These are phyloP conservation scores for Mormoops blainvillei DNA, from an alignment of 2,113 vertebrate genomes.

Conservation along the genomic window DNA sequence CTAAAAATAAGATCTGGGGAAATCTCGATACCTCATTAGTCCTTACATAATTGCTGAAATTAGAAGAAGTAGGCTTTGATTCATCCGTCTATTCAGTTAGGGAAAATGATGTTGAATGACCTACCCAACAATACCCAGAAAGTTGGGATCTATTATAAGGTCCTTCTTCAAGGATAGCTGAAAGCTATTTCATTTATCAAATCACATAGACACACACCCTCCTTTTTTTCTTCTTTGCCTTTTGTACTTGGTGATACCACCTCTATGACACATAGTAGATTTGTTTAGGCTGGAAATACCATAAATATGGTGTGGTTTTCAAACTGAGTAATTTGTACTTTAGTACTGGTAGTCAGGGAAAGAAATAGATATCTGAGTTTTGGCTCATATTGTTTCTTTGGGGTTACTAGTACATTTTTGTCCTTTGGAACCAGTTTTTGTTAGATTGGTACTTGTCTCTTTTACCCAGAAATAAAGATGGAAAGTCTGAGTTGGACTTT, in stretches of 20 bases:
- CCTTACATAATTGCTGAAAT: neutral
- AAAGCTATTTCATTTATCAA: conserved; percentile 6
- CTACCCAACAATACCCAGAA: neutral
- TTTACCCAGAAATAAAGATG: conserved; percentile 84
- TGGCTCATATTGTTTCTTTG: conserved; percentile 41
- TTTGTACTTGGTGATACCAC: neutral
- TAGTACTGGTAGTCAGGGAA: neutral
- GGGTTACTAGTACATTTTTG: conserved; percentile 40
- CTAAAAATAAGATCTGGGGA: conserved; percentile 4
- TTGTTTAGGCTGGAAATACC: conserved; percentile 17
- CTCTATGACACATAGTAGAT: conserved; percentile 22
- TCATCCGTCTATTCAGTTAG: neutral
- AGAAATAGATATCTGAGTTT: conserved; percentile 33
- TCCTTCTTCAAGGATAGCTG: neutral
- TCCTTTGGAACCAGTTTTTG: conserved; percentile 49
- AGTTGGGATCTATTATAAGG: conserved; percentile 16
- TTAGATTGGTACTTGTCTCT: conserved; percentile 67
- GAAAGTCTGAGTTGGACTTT: conserved; percentile 87
- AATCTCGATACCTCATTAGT: conserved; percentile 3
- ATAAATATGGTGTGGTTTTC: conserved; percentile 20
- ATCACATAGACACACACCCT: conserved; percentile 6
- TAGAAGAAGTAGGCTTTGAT: conserved; percentile 16
- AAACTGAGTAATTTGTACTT: conserved; percentile 15
- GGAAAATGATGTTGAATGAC: neutral
- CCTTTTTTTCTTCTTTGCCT: neutral